These are phyloP conservation scores for Sinohyriopsis cumingii DNA, from an alignment of 2,888 invertebrate species.

Conservation along the genomic window DNA sequence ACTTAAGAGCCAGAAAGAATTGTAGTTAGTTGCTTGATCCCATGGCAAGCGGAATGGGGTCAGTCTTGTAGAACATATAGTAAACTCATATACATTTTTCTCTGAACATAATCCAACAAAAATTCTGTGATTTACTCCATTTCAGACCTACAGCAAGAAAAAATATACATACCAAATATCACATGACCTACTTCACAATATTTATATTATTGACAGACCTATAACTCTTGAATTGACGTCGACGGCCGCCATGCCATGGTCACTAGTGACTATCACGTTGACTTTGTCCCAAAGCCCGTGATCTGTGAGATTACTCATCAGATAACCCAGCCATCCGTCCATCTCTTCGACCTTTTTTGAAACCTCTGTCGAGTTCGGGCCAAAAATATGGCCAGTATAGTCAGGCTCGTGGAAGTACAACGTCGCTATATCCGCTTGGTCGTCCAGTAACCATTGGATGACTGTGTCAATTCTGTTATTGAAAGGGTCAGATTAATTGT, in stretches of 20 bases:
- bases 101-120: too few relatives aligned
- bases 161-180: neutral
- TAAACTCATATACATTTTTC: too few relatives aligned
- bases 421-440: slow-evolving; percentile 43
- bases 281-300: slow-evolving; percentile 38
- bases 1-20: too few relatives aligned
- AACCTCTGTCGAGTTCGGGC: slow-evolving; percentile 50
- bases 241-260: slow-evolving; percentile 64
- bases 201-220: slow-evolving; percentile 17
- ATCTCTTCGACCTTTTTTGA: slow-evolving; percentile 43
- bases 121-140: too few relatives aligned
- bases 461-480: slow-evolving; percentile 76
- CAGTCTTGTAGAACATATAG: too few relatives aligned
- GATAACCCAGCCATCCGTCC: slow-evolving; percentile 47
- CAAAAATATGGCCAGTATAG: slow-evolving; percentile 53
- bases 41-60: too few relatives aligned
- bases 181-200: neutral
- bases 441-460: slow-evolving; percentile 69
- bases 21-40: too few relatives aligned
- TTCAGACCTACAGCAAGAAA: too few relatives aligned
- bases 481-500: slow-evolving; percentile 73
- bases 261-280: slow-evolving; percentile 60
- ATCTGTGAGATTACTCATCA: slow-evolving; percentile 32
- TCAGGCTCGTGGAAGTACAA: slow-evolving; percentile 64
- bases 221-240: slow-evolving; percentile 36